A percentile compares a stretch with the other conserved stretches of the same genome.
These are phyloP conservation scores for Pygoscelis antarcticus DNA, from an alignment of 2,113 vertebrate species.

Conservation along the genomic window DNA sequence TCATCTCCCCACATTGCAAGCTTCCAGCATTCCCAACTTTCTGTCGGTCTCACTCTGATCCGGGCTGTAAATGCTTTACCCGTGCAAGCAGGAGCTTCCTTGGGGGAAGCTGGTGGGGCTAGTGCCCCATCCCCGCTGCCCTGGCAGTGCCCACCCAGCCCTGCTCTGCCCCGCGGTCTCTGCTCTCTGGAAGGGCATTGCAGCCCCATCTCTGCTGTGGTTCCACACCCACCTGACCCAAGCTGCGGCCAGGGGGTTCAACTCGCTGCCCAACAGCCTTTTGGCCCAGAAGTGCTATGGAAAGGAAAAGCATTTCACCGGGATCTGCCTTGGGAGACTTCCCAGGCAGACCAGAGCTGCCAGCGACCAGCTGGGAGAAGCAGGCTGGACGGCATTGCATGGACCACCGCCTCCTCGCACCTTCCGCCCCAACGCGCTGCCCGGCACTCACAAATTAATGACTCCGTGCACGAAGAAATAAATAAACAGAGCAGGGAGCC, in stretches of 20 bases:
- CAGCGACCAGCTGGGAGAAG: background rate
- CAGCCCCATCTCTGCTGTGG: background rate
- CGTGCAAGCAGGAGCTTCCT: background rate
- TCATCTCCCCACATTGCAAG: background rate
- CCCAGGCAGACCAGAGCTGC: background rate
- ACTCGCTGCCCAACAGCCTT: background rate
- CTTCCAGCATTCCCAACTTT: background rate
- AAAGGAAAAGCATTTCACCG: background rate
- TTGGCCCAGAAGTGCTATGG: background rate
- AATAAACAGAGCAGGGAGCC: background rate
- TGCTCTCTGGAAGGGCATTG: background rate
- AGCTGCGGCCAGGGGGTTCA: fast-evolving
- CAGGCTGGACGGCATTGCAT: background rate
- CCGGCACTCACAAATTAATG: background rate
- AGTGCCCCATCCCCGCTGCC: fast-evolving
- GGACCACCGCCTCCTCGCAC: background rate
- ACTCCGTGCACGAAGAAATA: background rate
- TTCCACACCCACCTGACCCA: background rate
- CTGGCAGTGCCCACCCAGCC: background rate
- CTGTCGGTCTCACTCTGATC: background rate
- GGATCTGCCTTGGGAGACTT: background rate
- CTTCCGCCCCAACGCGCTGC: background rate
- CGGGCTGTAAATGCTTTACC: background rate
- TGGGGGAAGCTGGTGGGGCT: background rate
- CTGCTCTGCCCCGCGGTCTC: background rate